These are phyloP conservation scores for Habrosyne pyritoides DNA, from an alignment of 2,888 invertebrate species.

Conservation along the genomic window DNA sequence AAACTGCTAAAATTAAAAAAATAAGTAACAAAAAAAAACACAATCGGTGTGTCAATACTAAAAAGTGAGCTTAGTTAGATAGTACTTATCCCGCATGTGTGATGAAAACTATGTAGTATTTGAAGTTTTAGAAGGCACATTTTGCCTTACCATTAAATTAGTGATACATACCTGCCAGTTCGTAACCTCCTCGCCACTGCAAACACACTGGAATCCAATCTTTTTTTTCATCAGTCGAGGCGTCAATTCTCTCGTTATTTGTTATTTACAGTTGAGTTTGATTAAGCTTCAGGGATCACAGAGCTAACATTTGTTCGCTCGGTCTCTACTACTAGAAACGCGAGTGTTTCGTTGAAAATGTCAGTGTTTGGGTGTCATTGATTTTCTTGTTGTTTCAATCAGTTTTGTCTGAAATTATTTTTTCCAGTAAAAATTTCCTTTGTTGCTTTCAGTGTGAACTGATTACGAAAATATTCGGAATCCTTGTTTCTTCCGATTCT, in stretches of 20 bases:
- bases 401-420: neutral
- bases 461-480: rapidly evolving
- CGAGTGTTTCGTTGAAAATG: slow-evolving; percentile 3
- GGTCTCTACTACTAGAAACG: neutral
- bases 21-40: too few species aligned
- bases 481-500: too few species aligned
- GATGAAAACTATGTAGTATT: too few species aligned
- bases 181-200: neutral
- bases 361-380: neutral
- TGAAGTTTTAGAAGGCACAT: too few species aligned
- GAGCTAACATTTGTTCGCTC: slow-evolving; percentile 25
- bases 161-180: too few species aligned
- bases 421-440: neutral
- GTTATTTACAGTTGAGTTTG: slow-evolving; percentile 32
- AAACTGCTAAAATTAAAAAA: too few species aligned
- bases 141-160: too few species aligned
- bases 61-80: too few species aligned
- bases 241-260: slow-evolving; percentile 20
- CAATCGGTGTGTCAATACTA: too few species aligned
- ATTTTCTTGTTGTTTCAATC: neutral
- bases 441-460: neutral
- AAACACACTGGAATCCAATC: slow-evolving; percentile 1
- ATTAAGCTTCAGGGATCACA: slow-evolving; percentile 28
- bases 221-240: slow-evolving; percentile 6
- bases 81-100: too few species aligned